Evolutionary conservation across 2,113 vertebrate genomes (phyloP).

Genomic region (Calonectris borealis): DNA sequence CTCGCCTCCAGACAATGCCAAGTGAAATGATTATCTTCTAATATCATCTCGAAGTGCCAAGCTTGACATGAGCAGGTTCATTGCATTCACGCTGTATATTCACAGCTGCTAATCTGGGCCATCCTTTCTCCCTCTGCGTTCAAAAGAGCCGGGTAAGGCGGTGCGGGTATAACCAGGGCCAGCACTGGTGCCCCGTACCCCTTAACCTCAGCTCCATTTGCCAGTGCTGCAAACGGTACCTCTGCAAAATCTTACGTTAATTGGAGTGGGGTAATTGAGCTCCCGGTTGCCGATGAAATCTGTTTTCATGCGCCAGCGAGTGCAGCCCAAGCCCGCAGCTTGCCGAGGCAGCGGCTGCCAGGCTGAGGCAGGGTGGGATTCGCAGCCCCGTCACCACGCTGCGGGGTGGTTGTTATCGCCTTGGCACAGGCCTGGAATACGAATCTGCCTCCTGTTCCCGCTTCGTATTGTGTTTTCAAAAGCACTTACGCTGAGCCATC

Average conservation of each 20-base stretch:
- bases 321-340: fast-evolving
- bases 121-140: neutral
- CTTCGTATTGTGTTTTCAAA: neutral
- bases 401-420: fast-evolving
- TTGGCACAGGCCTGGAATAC: neutral
- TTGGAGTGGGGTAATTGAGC: neutral
- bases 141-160: neutral
- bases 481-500: neutral
- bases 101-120: neutral
- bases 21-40: neutral
- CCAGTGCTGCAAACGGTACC: neutral
- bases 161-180: neutral
- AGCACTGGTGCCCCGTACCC: neutral
- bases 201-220: neutral
- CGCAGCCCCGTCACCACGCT: neutral
- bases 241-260: neutral
- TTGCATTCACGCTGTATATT: fast-evolving
- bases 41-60: neutral
- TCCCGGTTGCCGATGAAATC: neutral
- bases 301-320: fast-evolving
- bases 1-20: neutral
- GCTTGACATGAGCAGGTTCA: neutral
- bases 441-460: neutral
- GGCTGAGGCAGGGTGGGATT: neutral
- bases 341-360: neutral